Evolutionary conservation across 2,888 invertebrate genomes (phyloP).

Genomic region (Crocallis elinguaria): DNA sequence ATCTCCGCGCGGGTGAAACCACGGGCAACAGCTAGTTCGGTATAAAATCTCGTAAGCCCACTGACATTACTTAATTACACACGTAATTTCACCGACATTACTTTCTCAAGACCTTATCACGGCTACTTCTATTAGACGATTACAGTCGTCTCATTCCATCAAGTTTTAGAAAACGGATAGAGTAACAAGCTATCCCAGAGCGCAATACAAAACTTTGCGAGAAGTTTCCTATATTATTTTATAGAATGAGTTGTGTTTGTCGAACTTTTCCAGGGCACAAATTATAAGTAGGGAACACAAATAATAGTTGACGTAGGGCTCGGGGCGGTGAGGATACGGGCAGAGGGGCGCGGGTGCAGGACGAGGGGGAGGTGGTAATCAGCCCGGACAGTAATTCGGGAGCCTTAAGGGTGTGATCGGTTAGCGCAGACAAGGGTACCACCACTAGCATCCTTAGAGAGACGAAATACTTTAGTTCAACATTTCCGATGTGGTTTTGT

Average conservation of each 20-base stretch:
- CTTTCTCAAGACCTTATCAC: too few relatives aligned
- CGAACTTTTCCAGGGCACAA: constrained; percentile 77
- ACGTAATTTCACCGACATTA: too few relatives aligned
- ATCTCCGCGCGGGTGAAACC: too few relatives aligned
- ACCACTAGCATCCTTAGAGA: constrained; percentile 78
- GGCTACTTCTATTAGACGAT: constrained; percentile 48
- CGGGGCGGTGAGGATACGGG: constrained; percentile 53
- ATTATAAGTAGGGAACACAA: constrained; percentile 82
- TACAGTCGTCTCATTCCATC: constrained; percentile 55
- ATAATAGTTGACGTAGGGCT: constrained; percentile 79
- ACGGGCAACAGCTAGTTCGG: too few relatives aligned
- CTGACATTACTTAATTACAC: too few relatives aligned
- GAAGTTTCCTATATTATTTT: constrained; percentile 78
- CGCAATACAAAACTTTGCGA: constrained; percentile 64
- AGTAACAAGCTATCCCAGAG: constrained; percentile 68
- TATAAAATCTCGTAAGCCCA: too few relatives aligned
- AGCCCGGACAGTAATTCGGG: constrained; percentile 82
- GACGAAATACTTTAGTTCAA: constrained; percentile 83
- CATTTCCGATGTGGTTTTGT: constrained; percentile 83
- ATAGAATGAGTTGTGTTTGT: constrained; percentile 77
- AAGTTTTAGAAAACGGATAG: constrained; percentile 58
- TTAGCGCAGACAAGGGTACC: constrained; percentile 82
- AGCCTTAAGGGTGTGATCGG: constrained; percentile 83
- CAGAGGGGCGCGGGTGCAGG: constrained; percentile 39
- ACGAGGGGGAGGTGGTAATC: constrained; percentile 70